Conservation (phyloP, 2,113 vertebrate genomes). For the Ptychochromis oligacanthus region DNA sequence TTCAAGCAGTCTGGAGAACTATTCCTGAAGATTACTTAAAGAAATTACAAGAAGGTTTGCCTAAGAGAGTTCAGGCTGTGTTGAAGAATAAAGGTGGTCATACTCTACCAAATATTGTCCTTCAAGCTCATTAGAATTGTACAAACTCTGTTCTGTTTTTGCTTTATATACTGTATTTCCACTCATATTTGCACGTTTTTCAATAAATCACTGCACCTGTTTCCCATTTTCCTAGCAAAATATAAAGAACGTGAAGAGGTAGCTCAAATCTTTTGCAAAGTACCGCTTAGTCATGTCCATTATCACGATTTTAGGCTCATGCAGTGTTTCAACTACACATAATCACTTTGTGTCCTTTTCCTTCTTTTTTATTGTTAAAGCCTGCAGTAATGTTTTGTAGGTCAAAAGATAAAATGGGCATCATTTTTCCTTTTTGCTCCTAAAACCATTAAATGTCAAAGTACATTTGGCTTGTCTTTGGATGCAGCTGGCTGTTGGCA, state of each 20-base stretch:
- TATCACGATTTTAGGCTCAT: neutral
- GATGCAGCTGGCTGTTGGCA: neutral
- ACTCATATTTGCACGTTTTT: no score
- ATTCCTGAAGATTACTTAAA: no score
- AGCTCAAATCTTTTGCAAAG: no score
- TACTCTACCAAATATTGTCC: neutral
- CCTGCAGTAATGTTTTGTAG: neutral
- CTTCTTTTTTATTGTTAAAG: neutral
- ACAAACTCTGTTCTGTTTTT: neutral
- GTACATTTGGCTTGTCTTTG: neutral
- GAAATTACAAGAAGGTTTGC: no score
- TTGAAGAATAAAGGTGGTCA: no score
- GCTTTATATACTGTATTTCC: no score
- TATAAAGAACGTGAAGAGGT: no score
- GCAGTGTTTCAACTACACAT: conserved; percentile 4
- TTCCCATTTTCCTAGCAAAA: no score
- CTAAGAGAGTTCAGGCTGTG: no score
- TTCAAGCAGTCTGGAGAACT: no score
- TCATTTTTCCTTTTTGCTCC: neutral
- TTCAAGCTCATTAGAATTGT: neutral
- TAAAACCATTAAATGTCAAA: conserved; percentile 22
- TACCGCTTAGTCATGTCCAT: no score
- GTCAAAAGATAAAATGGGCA: neutral
- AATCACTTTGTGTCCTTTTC: neutral
- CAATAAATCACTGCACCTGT: no score